Evolutionary conservation across 2,113 vertebrate genomes (phyloP).

Genomic region (Triplophysa tibetana): DNA sequence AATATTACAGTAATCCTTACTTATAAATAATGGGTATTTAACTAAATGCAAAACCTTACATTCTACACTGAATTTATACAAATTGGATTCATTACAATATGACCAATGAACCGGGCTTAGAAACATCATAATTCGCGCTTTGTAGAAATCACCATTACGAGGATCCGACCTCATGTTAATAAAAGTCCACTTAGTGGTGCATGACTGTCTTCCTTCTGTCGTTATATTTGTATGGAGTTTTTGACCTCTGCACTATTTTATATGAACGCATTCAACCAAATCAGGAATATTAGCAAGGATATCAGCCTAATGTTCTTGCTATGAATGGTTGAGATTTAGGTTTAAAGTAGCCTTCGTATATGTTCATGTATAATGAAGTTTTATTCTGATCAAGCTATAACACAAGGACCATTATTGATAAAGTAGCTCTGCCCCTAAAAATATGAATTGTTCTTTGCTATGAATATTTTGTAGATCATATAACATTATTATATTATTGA

Average conservation of each 20-base stretch:
- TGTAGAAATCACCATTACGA: neutral
- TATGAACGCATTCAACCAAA: slow-evolving; percentile 1
- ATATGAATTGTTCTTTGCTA: neutral
- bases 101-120: neutral
- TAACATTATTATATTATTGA: neutral
- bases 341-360: neutral
- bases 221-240: slow-evolving; percentile 3
- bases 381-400: neutral
- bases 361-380: neutral
- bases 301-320: neutral
- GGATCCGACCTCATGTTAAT: slow-evolving; percentile 27
- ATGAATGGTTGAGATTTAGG: neutral
- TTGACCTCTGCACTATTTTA: slow-evolving; percentile 15
- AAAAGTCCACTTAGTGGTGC: slow-evolving; percentile 5
- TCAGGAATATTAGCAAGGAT: slow-evolving; percentile 5
- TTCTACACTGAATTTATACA: neutral
- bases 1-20: too few relatives aligned
- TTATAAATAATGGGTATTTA: neutral
- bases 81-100: neutral
- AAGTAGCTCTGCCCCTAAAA: neutral
- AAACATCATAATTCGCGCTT: neutral
- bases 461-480: too few relatives aligned
- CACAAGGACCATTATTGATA: neutral
- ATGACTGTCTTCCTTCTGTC: neutral
- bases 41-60: neutral